A percentile compares a stretch with the other conserved stretches of the same genome.
Conservation (phyloP, 92 coral and sea anemone genomes). For the Micromussa lordhowensis region DNA sequence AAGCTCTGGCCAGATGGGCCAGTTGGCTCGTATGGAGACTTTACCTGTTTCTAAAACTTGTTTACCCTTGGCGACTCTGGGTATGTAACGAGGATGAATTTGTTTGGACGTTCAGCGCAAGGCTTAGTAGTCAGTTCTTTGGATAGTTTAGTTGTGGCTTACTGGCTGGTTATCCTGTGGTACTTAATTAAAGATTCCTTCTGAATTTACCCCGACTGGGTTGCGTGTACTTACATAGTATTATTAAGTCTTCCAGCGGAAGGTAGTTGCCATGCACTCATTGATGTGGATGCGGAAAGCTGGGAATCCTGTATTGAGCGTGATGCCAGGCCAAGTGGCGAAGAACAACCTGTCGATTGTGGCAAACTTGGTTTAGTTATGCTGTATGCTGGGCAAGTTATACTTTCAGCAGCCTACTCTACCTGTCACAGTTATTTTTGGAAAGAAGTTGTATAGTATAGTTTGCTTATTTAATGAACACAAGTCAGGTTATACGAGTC, state of each 20-base stretch:
- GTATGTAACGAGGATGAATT: neutral
- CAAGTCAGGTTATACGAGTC: neutral
- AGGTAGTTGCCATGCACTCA: slow-evolving; percentile 28
- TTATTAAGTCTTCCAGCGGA: slow-evolving; percentile 43
- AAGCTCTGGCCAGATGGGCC: too few relatives aligned
- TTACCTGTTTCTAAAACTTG: too few relatives aligned
- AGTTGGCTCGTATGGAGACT: too few relatives aligned
- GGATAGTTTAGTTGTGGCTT: neutral
- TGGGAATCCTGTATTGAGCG: slow-evolving; percentile 45
- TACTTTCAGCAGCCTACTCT: neutral
- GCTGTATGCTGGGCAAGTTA: neutral
- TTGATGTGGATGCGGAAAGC: slow-evolving; percentile 46
- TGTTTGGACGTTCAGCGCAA: neutral
- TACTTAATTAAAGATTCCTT: neutral
- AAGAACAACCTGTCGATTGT: slow-evolving; percentile 22
- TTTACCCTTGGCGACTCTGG: too few relatives aligned
- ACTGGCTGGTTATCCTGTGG: neutral
- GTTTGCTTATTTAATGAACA: neutral
- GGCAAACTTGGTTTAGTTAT: neutral
- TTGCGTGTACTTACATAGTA: slow-evolving; percentile 16
- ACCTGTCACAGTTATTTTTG: neutral
- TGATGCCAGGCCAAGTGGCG: slow-evolving; percentile 56
- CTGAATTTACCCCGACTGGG: neutral
- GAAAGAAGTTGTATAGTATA: neutral
- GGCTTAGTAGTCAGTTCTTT: neutral